Base-by-base conservation (phyloP, 1,140 invertebrate species). In the Triops cancriformis region DNA sequence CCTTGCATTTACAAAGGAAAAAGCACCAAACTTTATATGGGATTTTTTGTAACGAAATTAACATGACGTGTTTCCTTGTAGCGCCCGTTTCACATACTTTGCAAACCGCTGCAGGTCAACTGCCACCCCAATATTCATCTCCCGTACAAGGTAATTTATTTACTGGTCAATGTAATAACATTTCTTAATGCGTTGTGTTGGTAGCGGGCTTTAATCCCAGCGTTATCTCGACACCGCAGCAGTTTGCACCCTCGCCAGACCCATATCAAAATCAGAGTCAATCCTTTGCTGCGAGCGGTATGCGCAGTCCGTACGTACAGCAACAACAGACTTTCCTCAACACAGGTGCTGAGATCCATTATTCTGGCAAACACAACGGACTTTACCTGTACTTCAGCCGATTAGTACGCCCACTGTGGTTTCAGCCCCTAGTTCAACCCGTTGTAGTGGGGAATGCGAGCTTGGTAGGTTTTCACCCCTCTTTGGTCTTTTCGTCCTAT, bases 291-390 rank as follows among this genome's bases (percentile, higher is more conserved):
- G 81, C 79, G 78, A 14, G 72, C 45, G 64, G 23, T 14, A 18
- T 72, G 72, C 41, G 31, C 23, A 72, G n/a, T 45, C 74, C 45
- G 26, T 78, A 79, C 26, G 41, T 77, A 43, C 77, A 79, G 18
- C 80, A 82, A 76, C 78, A 81, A 31, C 76, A 80, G 51, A 76
- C 51, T 23, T 64, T 64, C 51, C 51, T 12, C 43, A 72, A n/a
- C 75, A 73, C 77, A 7, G 73, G 41, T 42, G 80, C 73, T 73
- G 78, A 79, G 26, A 81, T 88, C 7, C 86, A 89, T 72, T 94
- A 90, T 83, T 95, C 94, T 2, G 89, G 92, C 4, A 96, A 96
- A 85, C 96, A 98, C 82, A 94, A 96, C 83, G 95, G 94, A 1
- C 86, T 99, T 0, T 98, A 98, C 85, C 86, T 98, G 4, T 96